Evolutionary conservation across 2,888 invertebrate species (phyloP).

Genomic region (Heteropelma amictum): DNA sequence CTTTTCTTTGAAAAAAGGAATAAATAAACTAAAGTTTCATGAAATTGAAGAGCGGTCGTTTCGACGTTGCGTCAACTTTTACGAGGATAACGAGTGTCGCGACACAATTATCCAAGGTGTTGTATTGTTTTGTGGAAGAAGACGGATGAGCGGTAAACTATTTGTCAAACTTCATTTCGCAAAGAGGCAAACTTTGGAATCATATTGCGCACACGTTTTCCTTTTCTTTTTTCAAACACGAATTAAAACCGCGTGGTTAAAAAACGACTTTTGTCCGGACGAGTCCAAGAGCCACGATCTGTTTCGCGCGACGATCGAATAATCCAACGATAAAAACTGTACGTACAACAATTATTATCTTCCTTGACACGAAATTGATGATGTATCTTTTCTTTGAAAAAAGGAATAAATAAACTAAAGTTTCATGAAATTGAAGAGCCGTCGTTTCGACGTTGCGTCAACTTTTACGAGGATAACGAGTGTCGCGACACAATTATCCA

Average conservation of each 20-base stretch:
- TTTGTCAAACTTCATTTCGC: slow-evolving; percentile 29
- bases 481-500: slow-evolving; percentile 9
- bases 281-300: too few species aligned
- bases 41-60: background rate
- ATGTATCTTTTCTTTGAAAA: too few species aligned
- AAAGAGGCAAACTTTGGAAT: background rate
- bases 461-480: background rate
- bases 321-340: too few species aligned
- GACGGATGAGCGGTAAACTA: slow-evolving; percentile 24
- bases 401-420: too few species aligned
- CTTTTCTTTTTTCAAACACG: background rate
- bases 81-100: slow-evolving; percentile 1
- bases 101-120: too few species aligned
- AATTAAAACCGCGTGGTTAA: too few species aligned
- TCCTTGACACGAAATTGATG: too few species aligned
- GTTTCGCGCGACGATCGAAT: too few species aligned
- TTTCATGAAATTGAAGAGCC: background rate
- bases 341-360: too few species aligned
- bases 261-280: too few species aligned
- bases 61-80: background rate
- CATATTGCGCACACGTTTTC: background rate
- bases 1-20: too few species aligned
- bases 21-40: too few species aligned
- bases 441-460: background rate
- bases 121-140: background rate